phyloP scores from a whole-genome alignment of 2,797 vertebrate genomes.

The Falco berigora region DNA sequence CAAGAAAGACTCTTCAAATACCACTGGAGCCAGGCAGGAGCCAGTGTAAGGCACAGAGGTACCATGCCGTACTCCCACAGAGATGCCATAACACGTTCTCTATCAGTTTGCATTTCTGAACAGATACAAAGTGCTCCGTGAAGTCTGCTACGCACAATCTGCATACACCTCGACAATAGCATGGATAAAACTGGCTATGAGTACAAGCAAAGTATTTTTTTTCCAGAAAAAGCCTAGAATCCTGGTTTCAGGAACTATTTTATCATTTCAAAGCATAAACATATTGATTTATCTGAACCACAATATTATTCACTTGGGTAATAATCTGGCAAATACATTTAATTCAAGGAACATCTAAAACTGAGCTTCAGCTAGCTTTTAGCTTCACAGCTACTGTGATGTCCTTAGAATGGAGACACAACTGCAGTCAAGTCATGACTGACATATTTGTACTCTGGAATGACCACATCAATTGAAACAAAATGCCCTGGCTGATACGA shows the following conservation, averaged over 20 bases:
- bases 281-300: neutral
- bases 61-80: accelerated
- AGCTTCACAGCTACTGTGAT: neutral
- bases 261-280: neutral
- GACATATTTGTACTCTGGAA: neutral
- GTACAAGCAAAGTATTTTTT: neutral
- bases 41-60: neutral
- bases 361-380: neutral
- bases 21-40: neutral
- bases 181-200: neutral
- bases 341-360: neutral
- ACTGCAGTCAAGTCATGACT: neutral
- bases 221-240: neutral
- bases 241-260: neutral
- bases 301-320: neutral
- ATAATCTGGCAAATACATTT: neutral
- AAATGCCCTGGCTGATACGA: neutral
- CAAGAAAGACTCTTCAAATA: neutral
- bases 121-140: neutral
- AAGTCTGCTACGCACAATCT: neutral
- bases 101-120: neutral
- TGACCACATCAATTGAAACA: neutral
- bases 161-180: neutral
- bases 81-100: neutral
- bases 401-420: neutral